Evolutionary conservation across 2,888 invertebrate species (phyloP).

Genomic region (Cheilosia grossa): DNA sequence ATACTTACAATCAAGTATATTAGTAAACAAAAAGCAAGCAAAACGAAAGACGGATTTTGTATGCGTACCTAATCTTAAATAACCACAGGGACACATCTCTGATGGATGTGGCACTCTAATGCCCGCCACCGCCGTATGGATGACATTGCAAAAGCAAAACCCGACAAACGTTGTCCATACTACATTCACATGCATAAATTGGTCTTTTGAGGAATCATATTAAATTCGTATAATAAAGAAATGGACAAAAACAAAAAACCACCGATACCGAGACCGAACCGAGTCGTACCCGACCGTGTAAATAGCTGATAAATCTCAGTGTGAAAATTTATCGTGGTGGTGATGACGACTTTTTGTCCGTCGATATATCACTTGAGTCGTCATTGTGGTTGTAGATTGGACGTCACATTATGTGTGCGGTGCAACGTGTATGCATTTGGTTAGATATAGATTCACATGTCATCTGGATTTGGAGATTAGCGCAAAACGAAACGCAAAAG

Average conservation of each 20-base stretch:
- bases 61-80: conserved; percentile 60
- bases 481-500: conserved; percentile 18
- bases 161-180: conserved; percentile 19
- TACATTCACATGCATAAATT: conserved; percentile 37
- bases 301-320: conserved; percentile 55
- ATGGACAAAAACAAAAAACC: conserved; percentile 20
- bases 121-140: conserved; percentile 4
- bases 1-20: background rate
- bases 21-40: conserved; percentile 19
- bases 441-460: conserved; percentile 14
- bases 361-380: conserved; percentile 14
- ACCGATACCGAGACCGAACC: conserved; percentile 14
- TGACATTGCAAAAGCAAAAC: conserved; percentile 45
- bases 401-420: background rate
- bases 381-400: background rate
- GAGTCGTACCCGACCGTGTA: conserved; percentile 29
- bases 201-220: conserved; percentile 40
- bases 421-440: conserved; percentile 32
- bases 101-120: conserved; percentile 49
- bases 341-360: conserved; percentile 38
- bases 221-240: conserved; percentile 35
- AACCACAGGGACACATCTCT: conserved; percentile 56
- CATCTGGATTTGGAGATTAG: conserved; percentile 43
- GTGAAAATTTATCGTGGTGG: conserved; percentile 36
- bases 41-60: conserved; percentile 42